Evolutionary conservation across 2,797 vertebrate genomes (phyloP), one percentile per base, ranked within the genome.

Genomic region (Delichon dasypus): DNA sequence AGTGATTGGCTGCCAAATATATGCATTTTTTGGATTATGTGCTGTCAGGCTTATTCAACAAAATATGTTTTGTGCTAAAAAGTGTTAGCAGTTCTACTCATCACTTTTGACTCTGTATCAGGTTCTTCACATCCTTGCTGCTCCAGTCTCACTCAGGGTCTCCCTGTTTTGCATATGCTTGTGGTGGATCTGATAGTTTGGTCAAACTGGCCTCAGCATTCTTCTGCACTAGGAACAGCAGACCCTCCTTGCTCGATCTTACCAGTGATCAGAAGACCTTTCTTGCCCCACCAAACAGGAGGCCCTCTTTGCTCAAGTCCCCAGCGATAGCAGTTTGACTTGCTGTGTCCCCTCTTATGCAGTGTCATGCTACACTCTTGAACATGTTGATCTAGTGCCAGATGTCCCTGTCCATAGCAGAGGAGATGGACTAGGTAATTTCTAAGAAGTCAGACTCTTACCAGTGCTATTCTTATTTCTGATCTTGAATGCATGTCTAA

Each of bases 331-430:
- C 8, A 47, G 15, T 47, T 26, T 42, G 25, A 47, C 9, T 15
- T 45, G 15, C 32, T 32, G 11, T 21, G 25, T 44, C 30, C 23
- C 48, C 13, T 16, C 25, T 60, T 23, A 45, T 9, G 25, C 6
- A 27, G 29, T 0, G 0, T n/a, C 3, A 3, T 0, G 0, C 45
- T 77, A 16, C 29, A 6, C 11, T 27, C n/a, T n/a, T 65, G 23
- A 27, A 21, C 1, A 3, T 51, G 20, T 11, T 38, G 27, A 48
- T 21, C 10, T 61, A 38, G 3, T 26, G 53, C 34, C 42, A 87
- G 15, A 30, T 78, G 7, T 15, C 22, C 44, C 34, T 38, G 11
- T 11, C 27, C 6, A 2, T 29, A 25, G 7, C 3, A 3, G 17
- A 77, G 17, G 11, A 36, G 8, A 18, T 55, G n/a, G 34, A 66